Evolutionary conservation across 2,888 invertebrate species (phyloP).

Genomic region (Mycalesis mineus): DNA sequence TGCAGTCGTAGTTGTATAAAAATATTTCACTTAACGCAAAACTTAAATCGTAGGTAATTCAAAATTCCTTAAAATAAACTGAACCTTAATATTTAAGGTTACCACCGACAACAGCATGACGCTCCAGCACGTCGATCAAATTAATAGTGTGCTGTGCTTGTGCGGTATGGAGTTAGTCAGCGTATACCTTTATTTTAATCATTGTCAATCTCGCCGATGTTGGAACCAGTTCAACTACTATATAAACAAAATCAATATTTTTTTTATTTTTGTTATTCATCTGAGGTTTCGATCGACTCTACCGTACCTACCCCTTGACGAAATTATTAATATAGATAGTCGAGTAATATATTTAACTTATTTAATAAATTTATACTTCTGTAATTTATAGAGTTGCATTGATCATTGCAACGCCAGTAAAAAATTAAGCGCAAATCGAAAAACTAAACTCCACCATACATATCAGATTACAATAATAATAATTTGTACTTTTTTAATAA

Average conservation of each 20-base stretch:
- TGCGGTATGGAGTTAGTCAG: background rate
- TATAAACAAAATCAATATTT: too few species aligned
- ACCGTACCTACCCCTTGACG: too few species aligned
- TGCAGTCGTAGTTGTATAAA: conserved; percentile 15
- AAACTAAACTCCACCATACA: background rate
- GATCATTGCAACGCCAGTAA: background rate
- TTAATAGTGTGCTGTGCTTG: background rate
- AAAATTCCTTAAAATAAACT: background rate
- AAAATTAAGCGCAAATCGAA: background rate
- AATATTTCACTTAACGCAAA: conserved; percentile 21
- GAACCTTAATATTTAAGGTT: background rate
- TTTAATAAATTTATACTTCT: too few species aligned
- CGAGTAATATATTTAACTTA: too few species aligned
- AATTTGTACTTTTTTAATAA: conserved; percentile 26
- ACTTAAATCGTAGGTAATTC: conserved; percentile 15
- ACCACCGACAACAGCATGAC: background rate
- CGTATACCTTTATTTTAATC: background rate
- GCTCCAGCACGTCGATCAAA: background rate
- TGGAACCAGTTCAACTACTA: too few species aligned
- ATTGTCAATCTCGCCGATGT: too few species aligned
- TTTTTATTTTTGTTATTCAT: too few species aligned
- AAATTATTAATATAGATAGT: too few species aligned
- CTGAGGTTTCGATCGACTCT: too few species aligned
- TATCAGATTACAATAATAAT: conserved; percentile 20
- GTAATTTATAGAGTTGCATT: background rate